Conservation (phyloP, 2,797 vertebrate genomes). For the Bryconaethiops microstoma region DNA sequence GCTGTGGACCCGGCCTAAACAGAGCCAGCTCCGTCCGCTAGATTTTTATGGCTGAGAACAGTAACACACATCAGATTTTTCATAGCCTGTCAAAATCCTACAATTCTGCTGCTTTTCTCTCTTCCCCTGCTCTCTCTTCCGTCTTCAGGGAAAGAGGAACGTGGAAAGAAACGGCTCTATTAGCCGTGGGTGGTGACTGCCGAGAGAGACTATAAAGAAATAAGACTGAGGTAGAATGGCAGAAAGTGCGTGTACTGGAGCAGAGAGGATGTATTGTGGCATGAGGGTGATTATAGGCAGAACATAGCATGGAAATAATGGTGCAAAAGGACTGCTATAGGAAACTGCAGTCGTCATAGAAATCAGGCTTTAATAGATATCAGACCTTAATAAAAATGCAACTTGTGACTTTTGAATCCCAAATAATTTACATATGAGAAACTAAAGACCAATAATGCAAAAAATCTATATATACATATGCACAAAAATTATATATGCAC, state of each 20-base stretch:
- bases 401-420: too few relatives aligned
- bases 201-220: slow-evolving; percentile 27
- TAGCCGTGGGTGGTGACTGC: slow-evolving; percentile 37
- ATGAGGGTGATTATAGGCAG: slow-evolving; percentile 8
- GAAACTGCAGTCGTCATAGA: not conserved
- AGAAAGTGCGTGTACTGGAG: slow-evolving; percentile 6
- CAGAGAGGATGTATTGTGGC: slow-evolving; percentile 21
- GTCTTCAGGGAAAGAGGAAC: slow-evolving; percentile 19
- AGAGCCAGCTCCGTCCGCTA: slow-evolving; percentile 53
- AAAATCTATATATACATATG: too few relatives aligned
- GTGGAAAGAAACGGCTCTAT: slow-evolving; percentile 43
- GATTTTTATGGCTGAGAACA: slow-evolving; percentile 63
- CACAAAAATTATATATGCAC: too few relatives aligned
- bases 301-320: slow-evolving; percentile 16
- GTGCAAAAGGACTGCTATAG: not conserved
- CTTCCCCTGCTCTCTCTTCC: slow-evolving; percentile 21
- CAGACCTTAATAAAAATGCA: too few relatives aligned
- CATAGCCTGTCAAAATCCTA: slow-evolving; percentile 62
- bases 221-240: slow-evolving; percentile 17
- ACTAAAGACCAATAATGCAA: too few relatives aligned
- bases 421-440: too few relatives aligned
- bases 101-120: slow-evolving; percentile 52
- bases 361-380: not conserved
- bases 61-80: slow-evolving; percentile 65
- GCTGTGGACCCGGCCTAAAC: slow-evolving; percentile 62